Conservation (phyloP, 2,113 vertebrate species). For the Rhea americana region DNA sequence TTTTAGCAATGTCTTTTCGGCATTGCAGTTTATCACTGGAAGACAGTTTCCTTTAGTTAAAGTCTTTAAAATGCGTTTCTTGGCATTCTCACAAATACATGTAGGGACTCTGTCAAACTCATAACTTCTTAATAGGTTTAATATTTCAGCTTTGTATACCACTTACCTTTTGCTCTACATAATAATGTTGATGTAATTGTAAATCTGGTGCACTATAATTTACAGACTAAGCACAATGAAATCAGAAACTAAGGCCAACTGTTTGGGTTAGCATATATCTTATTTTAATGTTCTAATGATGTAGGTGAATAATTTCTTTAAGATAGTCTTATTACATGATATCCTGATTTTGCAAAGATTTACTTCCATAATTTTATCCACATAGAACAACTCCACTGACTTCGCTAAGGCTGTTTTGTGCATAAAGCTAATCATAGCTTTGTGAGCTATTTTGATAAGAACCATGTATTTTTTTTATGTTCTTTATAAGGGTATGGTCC, state of each 20-base stretch:
- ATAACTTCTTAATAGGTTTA: slow-evolving; percentile 58
- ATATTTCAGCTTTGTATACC: slow-evolving; percentile 52
- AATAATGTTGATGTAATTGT: slow-evolving; percentile 45
- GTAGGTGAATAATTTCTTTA: neutral
- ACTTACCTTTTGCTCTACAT: slow-evolving; percentile 50
- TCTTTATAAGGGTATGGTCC: neutral
- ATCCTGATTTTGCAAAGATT: slow-evolving; percentile 14
- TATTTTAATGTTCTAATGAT: neutral
- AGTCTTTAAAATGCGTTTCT: slow-evolving; percentile 64
- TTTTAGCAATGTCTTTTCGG: slow-evolving; percentile 62
- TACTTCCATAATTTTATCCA: neutral
- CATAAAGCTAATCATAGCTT: neutral
- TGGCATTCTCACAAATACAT: slow-evolving; percentile 44
- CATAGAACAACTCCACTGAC: neutral
- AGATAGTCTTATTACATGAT: neutral
- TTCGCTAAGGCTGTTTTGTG: neutral
- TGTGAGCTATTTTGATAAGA: neutral
- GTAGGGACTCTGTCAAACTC: slow-evolving; percentile 50
- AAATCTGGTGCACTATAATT: slow-evolving; percentile 18
- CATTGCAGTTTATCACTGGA: slow-evolving; percentile 60
- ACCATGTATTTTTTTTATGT: accelerated
- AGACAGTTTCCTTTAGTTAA: slow-evolving; percentile 61
- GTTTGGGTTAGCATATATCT: neutral
- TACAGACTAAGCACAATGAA: slow-evolving; percentile 21
- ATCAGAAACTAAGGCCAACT: slow-evolving; percentile 18